phyloP scores from a whole-genome alignment of 2,888 invertebrate species.

The Xanthia icteritia region DNA sequence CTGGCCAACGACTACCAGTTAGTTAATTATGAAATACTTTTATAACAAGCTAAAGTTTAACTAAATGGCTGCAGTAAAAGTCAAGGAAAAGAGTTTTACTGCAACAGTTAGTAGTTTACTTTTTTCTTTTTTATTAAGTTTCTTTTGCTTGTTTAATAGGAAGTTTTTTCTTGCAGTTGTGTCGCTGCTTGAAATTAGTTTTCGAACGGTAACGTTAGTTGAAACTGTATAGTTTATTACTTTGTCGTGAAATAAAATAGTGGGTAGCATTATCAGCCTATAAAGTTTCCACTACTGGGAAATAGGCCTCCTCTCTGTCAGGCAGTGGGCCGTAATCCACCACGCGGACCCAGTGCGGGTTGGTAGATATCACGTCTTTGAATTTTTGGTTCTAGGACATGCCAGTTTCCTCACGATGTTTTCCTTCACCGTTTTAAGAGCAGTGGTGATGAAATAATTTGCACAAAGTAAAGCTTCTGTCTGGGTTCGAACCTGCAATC shows the following conservation, averaged over 20 bases:
- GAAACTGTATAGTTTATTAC: neutral
- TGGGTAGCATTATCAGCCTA: neutral
- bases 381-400: no score
- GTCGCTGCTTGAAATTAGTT: conserved; percentile 17
- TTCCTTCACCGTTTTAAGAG: no score
- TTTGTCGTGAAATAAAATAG: neutral
- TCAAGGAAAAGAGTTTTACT: conserved; percentile 43
- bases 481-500: no score
- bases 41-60: conserved; percentile 58
- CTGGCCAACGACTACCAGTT: conserved; percentile 52
- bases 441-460: no score
- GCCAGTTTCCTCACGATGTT: no score
- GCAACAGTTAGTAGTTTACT: conserved; percentile 37
- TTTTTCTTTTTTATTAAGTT: conserved; percentile 39
- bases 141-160: conserved; percentile 28
- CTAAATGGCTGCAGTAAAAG: conserved; percentile 44
- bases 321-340: no score
- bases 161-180: conserved; percentile 15
- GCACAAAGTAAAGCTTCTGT: no score
- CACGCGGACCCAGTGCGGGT: no score
- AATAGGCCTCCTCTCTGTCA: no score
- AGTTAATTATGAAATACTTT: conserved; percentile 62
- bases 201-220: neutral
- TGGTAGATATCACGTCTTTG: no score
- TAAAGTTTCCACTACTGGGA: no score